Evolutionary conservation across 2,113 vertebrate genomes (phyloP).

Genomic region (Echinops telfairi): DNA sequence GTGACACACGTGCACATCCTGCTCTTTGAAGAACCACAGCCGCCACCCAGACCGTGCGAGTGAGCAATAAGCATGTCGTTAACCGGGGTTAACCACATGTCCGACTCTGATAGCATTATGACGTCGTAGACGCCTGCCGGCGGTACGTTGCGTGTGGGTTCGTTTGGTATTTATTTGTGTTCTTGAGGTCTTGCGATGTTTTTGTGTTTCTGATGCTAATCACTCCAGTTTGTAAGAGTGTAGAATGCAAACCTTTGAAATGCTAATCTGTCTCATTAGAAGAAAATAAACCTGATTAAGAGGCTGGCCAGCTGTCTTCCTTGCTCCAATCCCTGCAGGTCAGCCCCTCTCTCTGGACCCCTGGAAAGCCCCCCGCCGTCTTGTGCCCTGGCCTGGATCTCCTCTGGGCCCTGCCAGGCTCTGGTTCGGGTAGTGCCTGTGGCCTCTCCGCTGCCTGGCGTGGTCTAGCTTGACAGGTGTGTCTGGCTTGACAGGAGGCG

Average conservation of each 20-base stretch:
- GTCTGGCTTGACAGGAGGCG: too few species aligned
- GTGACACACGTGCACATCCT: slow-evolving; percentile 83
- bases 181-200: slow-evolving; percentile 90
- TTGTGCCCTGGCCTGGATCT: too few species aligned
- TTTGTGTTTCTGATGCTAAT: slow-evolving; percentile 90
- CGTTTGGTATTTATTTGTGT: slow-evolving; percentile 92
- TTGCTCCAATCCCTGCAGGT: background rate
- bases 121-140: slow-evolving; percentile 87
- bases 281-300: slow-evolving; percentile 88
- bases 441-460: background rate
- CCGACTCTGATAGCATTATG: slow-evolving; percentile 87
- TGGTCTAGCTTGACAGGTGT: background rate
- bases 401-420: too few species aligned
- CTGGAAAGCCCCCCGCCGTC: background rate
- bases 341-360: background rate
- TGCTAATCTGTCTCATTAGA: slow-evolving; percentile 88
- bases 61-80: slow-evolving; percentile 89
- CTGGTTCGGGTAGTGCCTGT: accelerated
- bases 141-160: slow-evolving; percentile 86
- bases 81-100: slow-evolving; percentile 80
- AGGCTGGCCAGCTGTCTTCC: slow-evolving; percentile 80
- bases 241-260: slow-evolving; percentile 89
- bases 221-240: slow-evolving; percentile 88
- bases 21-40: slow-evolving; percentile 84
- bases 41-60: slow-evolving; percentile 82